Evolutionary conservation across 2,113 vertebrate genomes (phyloP).

Genomic region (Gnathonemus longibarbis): DNA sequence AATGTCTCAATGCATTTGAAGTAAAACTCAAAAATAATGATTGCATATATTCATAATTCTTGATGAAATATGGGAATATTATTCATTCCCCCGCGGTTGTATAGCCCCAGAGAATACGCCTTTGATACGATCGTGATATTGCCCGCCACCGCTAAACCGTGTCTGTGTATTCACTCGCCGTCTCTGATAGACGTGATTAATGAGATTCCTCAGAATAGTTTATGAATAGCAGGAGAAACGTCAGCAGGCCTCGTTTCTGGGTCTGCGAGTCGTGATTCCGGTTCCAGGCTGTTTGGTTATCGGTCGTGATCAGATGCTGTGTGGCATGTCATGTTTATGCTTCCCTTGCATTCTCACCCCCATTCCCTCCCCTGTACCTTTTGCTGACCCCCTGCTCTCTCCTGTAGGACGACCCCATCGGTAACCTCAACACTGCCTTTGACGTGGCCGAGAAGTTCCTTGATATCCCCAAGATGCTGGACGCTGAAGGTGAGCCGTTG

Average conservation of each 20-base stretch:
- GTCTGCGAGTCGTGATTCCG: background rate
- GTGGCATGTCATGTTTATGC: background rate
- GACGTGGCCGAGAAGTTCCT: conserved; percentile 50
- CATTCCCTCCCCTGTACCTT: background rate
- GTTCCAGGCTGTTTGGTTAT: background rate
- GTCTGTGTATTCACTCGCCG: background rate
- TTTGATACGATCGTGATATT: background rate
- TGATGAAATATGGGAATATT: background rate
- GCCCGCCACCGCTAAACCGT: background rate
- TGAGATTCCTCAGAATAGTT: background rate
- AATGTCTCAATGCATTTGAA: background rate
- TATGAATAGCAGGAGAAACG: background rate
- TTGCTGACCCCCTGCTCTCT: background rate
- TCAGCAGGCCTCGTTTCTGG: background rate
- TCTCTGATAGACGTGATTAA: background rate
- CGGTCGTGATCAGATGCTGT: background rate
- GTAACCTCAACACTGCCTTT: conserved; percentile 56
- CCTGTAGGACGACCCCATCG: conserved; percentile 47
- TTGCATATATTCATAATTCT: background rate
- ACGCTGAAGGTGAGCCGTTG: conserved; percentile 52
- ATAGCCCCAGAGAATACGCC: background rate
- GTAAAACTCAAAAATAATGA: background rate
- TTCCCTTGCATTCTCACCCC: background rate
- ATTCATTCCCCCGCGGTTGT: background rate
- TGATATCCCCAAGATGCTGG: conserved; percentile 64